A percentile compares a stretch with the other conserved stretches of the same genome.
These are phyloP conservation scores for Diorhabda carinulata DNA, from an alignment of 1,140 invertebrate species.

Conservation along the genomic window DNA sequence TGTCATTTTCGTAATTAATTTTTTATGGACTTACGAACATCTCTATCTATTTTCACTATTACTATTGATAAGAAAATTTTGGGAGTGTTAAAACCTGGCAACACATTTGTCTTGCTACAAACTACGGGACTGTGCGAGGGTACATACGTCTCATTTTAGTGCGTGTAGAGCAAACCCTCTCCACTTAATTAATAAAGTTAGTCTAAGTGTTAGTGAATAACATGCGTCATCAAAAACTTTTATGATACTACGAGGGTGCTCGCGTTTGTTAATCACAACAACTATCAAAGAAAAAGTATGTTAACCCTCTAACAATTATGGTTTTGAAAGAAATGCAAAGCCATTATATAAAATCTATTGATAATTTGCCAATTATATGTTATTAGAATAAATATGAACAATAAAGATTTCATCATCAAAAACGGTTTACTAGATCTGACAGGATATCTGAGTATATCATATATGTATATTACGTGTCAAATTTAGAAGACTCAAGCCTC, in stretches of 20 bases:
- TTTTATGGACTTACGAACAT: no score
- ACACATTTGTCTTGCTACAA: constrained; percentile 28
- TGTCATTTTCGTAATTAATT: no score
- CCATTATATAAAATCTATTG: no score
- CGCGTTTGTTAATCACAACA: constrained; percentile 18
- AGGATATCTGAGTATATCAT: no score
- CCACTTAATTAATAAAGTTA: constrained; percentile 15
- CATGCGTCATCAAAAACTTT: constrained; percentile 23
- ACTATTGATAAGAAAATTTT: no score
- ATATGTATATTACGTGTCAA: no score
- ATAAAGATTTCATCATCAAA: no score
- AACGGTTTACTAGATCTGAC: no score
- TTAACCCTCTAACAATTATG: not conserved
- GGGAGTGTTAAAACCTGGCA: constrained; percentile 9
- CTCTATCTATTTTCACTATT: no score
- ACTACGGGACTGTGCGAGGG: constrained; percentile 34
- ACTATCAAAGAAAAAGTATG: not conserved
- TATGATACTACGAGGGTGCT: constrained; percentile 27
- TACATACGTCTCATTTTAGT: constrained; percentile 26
- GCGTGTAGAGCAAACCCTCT: constrained; percentile 25
- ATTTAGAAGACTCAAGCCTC: no score
- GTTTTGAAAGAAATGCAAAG: not conserved
- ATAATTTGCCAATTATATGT: no score
- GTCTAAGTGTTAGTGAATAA: constrained; percentile 11
- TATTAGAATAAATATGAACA: no score